These are phyloP conservation scores for Tetragonula clypearis DNA, from an alignment of 1,140 invertebrate genomes.

Conservation along the genomic window DNA sequence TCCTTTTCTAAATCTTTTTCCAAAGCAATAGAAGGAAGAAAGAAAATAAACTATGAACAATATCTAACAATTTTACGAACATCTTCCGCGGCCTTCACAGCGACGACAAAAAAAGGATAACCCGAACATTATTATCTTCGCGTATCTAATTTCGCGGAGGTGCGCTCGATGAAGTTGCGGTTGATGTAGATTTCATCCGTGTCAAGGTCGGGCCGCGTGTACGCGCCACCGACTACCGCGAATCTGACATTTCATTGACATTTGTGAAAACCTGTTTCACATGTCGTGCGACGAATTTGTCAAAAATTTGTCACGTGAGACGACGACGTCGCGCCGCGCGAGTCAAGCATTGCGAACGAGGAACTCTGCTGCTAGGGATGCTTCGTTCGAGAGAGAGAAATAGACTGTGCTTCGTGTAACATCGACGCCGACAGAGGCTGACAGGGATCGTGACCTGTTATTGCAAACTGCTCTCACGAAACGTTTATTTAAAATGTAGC, in stretches of 20 bases:
- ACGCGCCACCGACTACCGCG: slow-evolving; percentile 57
- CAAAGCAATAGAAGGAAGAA: background rate
- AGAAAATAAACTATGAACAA: background rate
- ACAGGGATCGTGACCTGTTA: slow-evolving; percentile 25
- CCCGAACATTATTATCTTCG: background rate
- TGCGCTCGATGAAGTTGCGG: slow-evolving; percentile 11
- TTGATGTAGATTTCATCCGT: slow-evolving; percentile 48
- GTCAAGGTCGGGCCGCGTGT: slow-evolving; percentile 68
- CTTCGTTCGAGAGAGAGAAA: background rate
- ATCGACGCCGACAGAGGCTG: background rate
- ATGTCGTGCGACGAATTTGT: background rate
- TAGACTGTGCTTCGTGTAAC: background rate
- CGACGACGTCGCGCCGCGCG: background rate
- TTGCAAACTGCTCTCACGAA: slow-evolving; percentile 31
- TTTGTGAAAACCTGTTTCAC: slow-evolving; percentile 1
- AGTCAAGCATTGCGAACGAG: background rate
- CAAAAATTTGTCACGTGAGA: background rate
- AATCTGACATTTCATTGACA: slow-evolving; percentile 36
- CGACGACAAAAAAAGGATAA: background rate
- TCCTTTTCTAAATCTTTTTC: too few species aligned
- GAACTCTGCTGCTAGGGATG: background rate
- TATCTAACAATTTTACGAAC: background rate
- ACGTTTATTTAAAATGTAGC: slow-evolving; percentile 68
- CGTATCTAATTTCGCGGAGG: slow-evolving; percentile 48
- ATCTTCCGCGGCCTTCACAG: background rate